Evolutionary conservation across 2,113 vertebrate genomes (phyloP), one percentile per base, ranked within the genome.

Genomic region (Climacteris rufus): DNA sequence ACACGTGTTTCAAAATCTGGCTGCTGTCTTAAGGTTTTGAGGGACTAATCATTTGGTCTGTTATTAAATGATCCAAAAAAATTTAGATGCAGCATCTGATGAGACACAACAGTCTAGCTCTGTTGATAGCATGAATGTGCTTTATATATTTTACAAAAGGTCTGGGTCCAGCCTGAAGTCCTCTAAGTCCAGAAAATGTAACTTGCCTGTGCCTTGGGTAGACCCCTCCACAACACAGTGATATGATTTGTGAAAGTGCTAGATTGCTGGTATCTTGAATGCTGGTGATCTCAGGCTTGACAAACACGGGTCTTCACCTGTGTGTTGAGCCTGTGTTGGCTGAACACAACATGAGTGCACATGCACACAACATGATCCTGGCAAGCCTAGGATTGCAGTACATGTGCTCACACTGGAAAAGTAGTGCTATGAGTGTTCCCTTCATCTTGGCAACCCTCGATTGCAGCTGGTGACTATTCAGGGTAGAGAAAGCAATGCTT

Each of bases 331-430:
- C 3, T 10, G 6, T 24, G 23, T 4, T 75, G 30, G 11, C 30
- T 90, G 61, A 52, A 2, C 42, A 19, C 15, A 74, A 14, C 4
- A 6, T 7, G 31, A 16, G 20, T 22, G 40, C 33, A 10, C 1
- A 0, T 16, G 9, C 3, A 6, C 18, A 13, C 31, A 24, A 3
- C 8, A 1, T 0, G 19, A 72, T 30, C 15, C 44, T 57, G 54
- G n/a, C 42, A 24, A 82, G 33, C 7, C 20, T 3, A 3, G 39
- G 50, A 5, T 65, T 50, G 7, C 10, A 2, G 5, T n/a, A 13
- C 0, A 0, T 6, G 7, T 9, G 25, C 16, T 78, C 56, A 14
- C 18, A 7, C 11, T 30, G 44, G 27, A 65, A 71, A 6, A 56
- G 22, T 14, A 20, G 28, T 23, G 44, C 39, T 63, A 42, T 40